Conservation (phyloP, 2,113 vertebrate genomes). For the Protobothrops mucrosquamatus region DNA sequence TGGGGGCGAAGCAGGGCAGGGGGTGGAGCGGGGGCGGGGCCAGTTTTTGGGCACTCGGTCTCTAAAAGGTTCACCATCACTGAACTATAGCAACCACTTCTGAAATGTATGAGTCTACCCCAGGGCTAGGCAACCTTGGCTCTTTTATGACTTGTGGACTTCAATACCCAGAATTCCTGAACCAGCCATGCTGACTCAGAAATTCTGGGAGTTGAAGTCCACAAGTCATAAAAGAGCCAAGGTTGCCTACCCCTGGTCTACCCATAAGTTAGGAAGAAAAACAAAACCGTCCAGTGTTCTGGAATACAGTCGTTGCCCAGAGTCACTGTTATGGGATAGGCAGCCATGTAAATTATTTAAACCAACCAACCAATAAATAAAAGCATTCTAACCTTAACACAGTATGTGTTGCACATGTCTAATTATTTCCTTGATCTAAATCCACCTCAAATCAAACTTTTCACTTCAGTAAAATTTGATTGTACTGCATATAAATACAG, state of each 20-base stretch:
- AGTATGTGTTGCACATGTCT: background rate
- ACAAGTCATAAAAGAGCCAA: no score
- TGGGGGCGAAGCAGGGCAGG: no score
- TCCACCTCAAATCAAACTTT: background rate
- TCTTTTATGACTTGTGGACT: no score
- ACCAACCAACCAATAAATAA: background rate
- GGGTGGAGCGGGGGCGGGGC: no score
- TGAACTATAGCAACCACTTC: background rate
- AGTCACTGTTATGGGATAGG: background rate
- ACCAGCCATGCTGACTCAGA: no score
- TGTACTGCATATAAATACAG: background rate
- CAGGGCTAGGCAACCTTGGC: no score
- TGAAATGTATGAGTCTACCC: background rate
- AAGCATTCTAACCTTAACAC: background rate
- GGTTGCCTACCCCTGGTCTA: no score
- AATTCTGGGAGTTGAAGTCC: no score
- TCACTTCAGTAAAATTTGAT: background rate
- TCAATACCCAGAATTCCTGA: no score
- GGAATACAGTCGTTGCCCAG: background rate
- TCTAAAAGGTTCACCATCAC: no score
- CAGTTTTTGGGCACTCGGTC: no score
- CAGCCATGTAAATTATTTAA: background rate
- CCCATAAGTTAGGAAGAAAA: background rate
- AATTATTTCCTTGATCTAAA: background rate
- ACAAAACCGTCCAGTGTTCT: background rate